Evolutionary conservation across 2,797 vertebrate species (phyloP).

Genomic region (Sebastes minor): DNA sequence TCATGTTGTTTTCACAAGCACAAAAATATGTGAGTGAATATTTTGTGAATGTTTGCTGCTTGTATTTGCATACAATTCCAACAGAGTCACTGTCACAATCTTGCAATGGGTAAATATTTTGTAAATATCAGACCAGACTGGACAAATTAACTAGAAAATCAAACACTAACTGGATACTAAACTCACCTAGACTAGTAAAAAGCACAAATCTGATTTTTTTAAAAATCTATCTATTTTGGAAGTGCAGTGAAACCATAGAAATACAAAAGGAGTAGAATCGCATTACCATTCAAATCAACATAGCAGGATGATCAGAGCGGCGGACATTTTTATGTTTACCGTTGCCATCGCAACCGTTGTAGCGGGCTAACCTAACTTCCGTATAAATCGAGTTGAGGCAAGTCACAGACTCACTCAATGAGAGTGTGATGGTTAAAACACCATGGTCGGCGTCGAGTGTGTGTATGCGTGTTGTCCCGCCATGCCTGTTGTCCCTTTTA

Average conservation of each 20-base stretch:
- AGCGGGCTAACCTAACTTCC: too few species aligned
- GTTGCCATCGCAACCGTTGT: too few species aligned
- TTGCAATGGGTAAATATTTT: not conserved
- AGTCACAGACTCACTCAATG: not conserved
- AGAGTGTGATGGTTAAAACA: not conserved
- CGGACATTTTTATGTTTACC: too few species aligned
- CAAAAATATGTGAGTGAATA: not conserved
- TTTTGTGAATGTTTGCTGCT: not conserved
- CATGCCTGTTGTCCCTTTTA: too few species aligned
- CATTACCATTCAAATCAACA: too few species aligned
- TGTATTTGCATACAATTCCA: conserved; percentile 4
- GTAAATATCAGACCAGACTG: not conserved
- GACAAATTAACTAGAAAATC: not conserved
- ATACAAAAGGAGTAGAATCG: too few species aligned
- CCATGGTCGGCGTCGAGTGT: rapidly evolving
- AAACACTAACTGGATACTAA: not conserved
- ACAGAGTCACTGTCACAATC: not conserved
- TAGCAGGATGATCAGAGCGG: too few species aligned
- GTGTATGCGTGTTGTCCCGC: too few species aligned
- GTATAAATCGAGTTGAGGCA: too few species aligned
- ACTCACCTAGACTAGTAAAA: not conserved
- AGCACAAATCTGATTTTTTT: not conserved
- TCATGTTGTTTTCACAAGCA: not conserved
- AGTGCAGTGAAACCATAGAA: not conserved
- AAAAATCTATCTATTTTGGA: not conserved